Evolutionary conservation across 37 sponge, comb jelly and placozoan species (phyloP).

Genomic region (Halichondria panicea): DNA sequence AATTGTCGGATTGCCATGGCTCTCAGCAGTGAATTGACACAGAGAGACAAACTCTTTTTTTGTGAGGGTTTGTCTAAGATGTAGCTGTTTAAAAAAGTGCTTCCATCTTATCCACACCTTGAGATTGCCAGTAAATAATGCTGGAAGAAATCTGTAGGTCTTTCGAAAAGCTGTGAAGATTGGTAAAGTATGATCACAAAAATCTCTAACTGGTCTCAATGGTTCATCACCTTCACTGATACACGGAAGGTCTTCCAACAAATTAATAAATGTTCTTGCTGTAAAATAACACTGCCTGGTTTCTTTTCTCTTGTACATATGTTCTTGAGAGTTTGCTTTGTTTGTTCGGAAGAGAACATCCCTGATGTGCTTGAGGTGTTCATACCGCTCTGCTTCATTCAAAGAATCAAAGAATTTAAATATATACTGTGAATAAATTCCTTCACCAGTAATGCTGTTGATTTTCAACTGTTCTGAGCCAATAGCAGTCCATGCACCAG

Average conservation of each 20-base stretch:
- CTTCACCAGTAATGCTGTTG: constrained; percentile 5
- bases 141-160: constrained; percentile 18
- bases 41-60: constrained; percentile 27
- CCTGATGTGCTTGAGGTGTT: constrained; percentile 48
- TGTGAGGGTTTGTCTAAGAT: neutral
- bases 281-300: neutral
- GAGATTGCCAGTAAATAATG: neutral
- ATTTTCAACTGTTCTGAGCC: constrained; percentile 5
- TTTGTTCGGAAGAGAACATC: constrained; percentile 4
- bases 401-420: constrained; percentile 36
- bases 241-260: constrained; percentile 14
- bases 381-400: constrained; percentile 27
- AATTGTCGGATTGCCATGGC: neutral
- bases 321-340: neutral
- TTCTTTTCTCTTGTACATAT: neutral
- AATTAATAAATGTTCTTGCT: constrained; percentile 12
- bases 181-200: constrained; percentile 8
- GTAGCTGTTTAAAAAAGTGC: constrained; percentile 32
- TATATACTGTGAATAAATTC: constrained; percentile 30
- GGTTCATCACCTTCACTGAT: constrained; percentile 16
- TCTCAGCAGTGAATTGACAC: constrained; percentile 3
- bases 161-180: constrained; percentile 37
- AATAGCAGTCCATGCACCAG: constrained; percentile 36
- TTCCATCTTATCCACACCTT: constrained; percentile 13
- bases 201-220: constrained; percentile 15